These are phyloP conservation scores for Dufourea novaeangliae DNA, from an alignment of 1,140 invertebrate genomes.

Conservation along the genomic window DNA sequence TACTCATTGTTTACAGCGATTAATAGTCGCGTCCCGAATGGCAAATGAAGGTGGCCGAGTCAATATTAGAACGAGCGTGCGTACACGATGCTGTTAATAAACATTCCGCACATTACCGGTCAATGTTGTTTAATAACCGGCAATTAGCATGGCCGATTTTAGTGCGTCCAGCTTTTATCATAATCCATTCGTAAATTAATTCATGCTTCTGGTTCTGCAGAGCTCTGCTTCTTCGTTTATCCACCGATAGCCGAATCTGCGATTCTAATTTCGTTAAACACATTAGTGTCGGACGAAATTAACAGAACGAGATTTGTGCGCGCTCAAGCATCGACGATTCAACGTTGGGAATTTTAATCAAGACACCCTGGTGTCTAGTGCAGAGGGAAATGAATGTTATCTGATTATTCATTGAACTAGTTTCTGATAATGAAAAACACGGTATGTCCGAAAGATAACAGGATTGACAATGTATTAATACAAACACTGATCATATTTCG, in stretches of 20 bases:
- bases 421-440: too few relatives aligned
- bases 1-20: constrained; percentile 58
- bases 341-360: neutral
- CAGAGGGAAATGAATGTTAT: too few relatives aligned
- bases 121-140: constrained; percentile 51
- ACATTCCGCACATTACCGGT: constrained; percentile 35
- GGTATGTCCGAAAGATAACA: too few relatives aligned
- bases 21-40: constrained; percentile 33
- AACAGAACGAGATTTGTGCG: neutral
- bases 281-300: neutral
- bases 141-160: constrained; percentile 60
- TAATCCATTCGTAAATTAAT: constrained; percentile 61
- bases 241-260: neutral
- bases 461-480: too few relatives aligned
- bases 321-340: neutral
- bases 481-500: too few relatives aligned
- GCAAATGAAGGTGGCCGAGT: constrained; percentile 15
- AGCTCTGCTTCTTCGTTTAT: neutral
- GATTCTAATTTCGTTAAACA: neutral
- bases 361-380: neutral
- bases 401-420: too few relatives aligned
- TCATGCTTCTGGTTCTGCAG: neutral
- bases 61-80: constrained; percentile 24
- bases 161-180: constrained; percentile 53
- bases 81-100: constrained; percentile 21